Evolutionary conservation across 2,888 invertebrate species (phyloP).

Genomic region (Lasioglossum pauxillum): DNA sequence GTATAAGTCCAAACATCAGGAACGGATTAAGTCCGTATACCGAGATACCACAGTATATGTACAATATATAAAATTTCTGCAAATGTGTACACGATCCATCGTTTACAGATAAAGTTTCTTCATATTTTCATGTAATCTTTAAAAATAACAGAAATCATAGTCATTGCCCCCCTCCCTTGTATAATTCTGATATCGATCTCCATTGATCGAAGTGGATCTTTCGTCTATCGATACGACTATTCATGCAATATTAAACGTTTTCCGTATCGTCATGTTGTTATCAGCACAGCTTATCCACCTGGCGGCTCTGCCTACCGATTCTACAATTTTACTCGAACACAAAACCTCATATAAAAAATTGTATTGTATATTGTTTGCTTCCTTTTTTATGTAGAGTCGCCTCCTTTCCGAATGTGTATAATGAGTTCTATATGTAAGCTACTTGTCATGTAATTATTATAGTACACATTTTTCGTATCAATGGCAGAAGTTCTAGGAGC

Average conservation of each 20-base stretch:
- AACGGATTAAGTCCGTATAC: too few species aligned
- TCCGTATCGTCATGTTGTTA: too few species aligned
- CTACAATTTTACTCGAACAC: too few species aligned
- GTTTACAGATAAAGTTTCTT: background rate
- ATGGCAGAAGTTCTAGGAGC: background rate
- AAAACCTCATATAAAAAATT: too few species aligned
- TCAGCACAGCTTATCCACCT: too few species aligned
- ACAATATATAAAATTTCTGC: background rate
- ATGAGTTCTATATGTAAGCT: background rate
- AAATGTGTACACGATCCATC: background rate
- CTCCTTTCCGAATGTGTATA: too few species aligned
- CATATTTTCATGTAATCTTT: background rate
- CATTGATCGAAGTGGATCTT: background rate
- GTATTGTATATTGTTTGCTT: too few species aligned
- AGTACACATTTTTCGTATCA: background rate
- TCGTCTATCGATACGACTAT: background rate
- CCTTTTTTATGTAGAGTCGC: too few species aligned
- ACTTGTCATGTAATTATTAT: background rate
- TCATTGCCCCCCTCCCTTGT: background rate
- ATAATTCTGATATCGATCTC: background rate
- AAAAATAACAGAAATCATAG: background rate
- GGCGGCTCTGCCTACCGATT: too few species aligned
- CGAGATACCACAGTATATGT: too few species aligned
- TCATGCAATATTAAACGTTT: background rate
- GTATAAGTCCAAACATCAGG: too few species aligned